Conservation (phyloP, 2,113 vertebrate species). For the Petrocephalus zakoni region DNA sequence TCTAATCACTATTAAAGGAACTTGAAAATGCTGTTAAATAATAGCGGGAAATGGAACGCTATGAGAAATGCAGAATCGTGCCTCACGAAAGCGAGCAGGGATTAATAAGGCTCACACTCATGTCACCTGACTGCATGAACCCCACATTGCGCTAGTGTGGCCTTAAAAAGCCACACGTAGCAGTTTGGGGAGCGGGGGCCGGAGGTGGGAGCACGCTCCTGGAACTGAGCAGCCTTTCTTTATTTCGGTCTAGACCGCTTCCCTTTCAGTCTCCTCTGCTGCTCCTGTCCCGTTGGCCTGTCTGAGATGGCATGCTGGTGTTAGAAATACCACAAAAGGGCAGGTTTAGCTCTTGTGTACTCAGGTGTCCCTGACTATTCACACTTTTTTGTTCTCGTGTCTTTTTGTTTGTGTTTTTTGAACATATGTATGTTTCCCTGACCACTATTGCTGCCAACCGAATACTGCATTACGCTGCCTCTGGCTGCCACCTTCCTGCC, state of each 20-base stretch:
- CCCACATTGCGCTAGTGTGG: constrained; percentile 7
- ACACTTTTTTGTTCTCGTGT: constrained; percentile 25
- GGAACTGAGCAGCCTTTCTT: not conserved
- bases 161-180: not conserved
- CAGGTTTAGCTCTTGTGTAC: constrained; percentile 20
- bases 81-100: not conserved
- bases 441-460: constrained; percentile 47
- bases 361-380: constrained; percentile 41
- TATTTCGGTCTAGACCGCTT: not conserved
- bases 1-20: not conserved
- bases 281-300: not conserved
- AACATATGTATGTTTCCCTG: constrained; percentile 34
- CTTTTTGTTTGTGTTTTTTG: constrained; percentile 11
- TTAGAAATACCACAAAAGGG: constrained; percentile 24
- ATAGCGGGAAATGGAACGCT: not conserved
- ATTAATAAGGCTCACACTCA: not conserved
- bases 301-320: not conserved
- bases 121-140: not conserved
- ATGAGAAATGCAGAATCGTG: not conserved
- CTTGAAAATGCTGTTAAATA: not conserved
- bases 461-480: constrained; percentile 46
- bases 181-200: not conserved
- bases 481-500: constrained; percentile 44
- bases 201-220: not conserved
- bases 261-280: not conserved